Evolutionary conservation across 2,113 vertebrate species (phyloP), one percentile per base, ranked within the genome.

Genomic region (Porphyrio hochstetteri): DNA sequence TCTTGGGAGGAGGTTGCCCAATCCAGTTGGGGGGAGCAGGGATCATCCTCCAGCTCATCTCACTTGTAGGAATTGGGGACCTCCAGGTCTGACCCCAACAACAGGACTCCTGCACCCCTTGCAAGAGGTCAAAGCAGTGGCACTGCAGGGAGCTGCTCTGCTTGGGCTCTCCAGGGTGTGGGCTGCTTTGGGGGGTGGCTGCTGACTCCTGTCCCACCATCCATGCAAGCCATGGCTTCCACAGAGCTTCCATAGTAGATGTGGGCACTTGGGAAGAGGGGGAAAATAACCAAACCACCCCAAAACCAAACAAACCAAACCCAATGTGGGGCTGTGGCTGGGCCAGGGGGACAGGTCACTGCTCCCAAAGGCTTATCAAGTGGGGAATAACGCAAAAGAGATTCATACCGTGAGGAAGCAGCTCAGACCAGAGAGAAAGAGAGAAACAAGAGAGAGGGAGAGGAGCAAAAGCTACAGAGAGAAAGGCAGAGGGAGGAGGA

Each of bases 381-480:
- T 85, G 95, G 77, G 38, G 46, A 63, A 94, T 95, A 96, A 95
- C 69, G 87, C 91, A 95, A 97, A 97, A 97, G 68, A 94, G 93
- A 97, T 97, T 97, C 98, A 93, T 98, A 98, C 98, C 98, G 98
- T 98, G 86, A 97, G 97, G 97, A 96, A 98, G 97, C 97, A 98
- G 97, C 96, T 97, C 96, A 97, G 97, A 97, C 79, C 97, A 97
- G 97, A 97, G 94, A 90, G 96, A 96, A 2, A 53, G 56, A 65
- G 76, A 70, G 48, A 48, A 48, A 48, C 19, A 48, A 48, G 48
- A 3, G 40, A 92, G 48, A 48, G 44, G 44, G 44, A 46, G 44
- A 46, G 44, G 44, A 46, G 44, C 40, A 57, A 88, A 90, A 95
- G 94, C 67, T 72, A 46, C 44, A 46, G 44, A 46, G 44, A 46